These are phyloP conservation scores for Platygyra sinensis DNA, from an alignment of 64 coral and sea anemone species.

Conservation along the genomic window DNA sequence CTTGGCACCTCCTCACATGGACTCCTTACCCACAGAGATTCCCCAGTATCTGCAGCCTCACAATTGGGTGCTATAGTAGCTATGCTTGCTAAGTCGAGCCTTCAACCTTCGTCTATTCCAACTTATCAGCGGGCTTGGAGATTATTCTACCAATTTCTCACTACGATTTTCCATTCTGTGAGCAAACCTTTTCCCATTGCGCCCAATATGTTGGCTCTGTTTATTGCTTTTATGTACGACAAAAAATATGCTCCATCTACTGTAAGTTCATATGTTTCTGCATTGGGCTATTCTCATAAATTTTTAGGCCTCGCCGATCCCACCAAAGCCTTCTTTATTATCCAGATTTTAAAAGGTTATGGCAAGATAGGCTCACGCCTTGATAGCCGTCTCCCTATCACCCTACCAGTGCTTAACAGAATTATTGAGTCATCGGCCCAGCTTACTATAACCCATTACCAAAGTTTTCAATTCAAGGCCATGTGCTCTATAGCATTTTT, in stretches of 20 bases:
- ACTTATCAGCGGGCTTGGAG: too few relatives aligned
- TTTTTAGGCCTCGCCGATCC: slow-evolving; percentile 40
- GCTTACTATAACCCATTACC: slow-evolving; percentile 22
- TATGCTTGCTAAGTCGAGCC: too few relatives aligned
- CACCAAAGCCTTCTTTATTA: slow-evolving; percentile 55
- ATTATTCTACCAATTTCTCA: too few relatives aligned
- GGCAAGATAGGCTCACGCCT: slow-evolving; percentile 19
- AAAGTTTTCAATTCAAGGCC: slow-evolving; percentile 50
- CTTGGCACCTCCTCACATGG: too few relatives aligned
- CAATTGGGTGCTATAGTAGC: too few relatives aligned
- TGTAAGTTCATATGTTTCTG: too few relatives aligned
- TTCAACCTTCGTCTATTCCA: too few relatives aligned
- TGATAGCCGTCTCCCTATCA: slow-evolving; percentile 58
- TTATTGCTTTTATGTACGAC: slow-evolving; percentile 55
- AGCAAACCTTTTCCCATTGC: not conserved
- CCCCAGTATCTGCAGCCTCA: too few relatives aligned
- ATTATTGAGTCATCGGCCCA: not conserved
- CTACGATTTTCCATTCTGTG: not conserved
- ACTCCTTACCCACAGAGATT: too few relatives aligned
- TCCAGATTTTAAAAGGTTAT: too few relatives aligned
- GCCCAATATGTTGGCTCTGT: slow-evolving; percentile 9
- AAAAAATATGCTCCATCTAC: slow-evolving; percentile 36
- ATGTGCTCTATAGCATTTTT: slow-evolving; percentile 64
- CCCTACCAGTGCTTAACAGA: slow-evolving; percentile 18
- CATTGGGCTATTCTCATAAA: slow-evolving; percentile 68